Evolutionary conservation across 2,888 invertebrate genomes (phyloP).

Genomic region (Rhorus exstirpatorius): DNA sequence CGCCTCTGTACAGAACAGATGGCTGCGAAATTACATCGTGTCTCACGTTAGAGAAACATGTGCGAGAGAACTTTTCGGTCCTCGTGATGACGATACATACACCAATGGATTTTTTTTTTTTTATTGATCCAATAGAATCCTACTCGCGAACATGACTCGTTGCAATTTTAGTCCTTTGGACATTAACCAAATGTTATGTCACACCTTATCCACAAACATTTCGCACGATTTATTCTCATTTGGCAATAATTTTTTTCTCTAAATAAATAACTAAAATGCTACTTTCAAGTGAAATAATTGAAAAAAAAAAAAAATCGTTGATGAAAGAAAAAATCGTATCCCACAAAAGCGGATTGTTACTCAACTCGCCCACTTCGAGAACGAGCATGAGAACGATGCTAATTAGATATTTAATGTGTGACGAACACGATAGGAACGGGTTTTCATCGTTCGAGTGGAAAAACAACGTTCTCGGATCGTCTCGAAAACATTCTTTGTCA

Average conservation of each 20-base stretch:
- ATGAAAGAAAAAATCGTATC: background rate
- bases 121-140: constrained; percentile 28
- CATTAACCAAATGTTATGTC: no score
- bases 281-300: no score
- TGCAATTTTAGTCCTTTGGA: background rate
- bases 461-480: background rate
- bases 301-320: no score
- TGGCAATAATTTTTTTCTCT: no score
- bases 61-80: constrained; percentile 1
- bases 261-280: no score
- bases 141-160: background rate
- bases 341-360: background rate
- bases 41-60: constrained; percentile 11
- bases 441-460: constrained; percentile 9
- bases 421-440: constrained; percentile 5
- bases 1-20: no score
- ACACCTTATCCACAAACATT: no score
- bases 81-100: background rate
- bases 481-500: background rate
- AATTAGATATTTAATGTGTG: constrained; percentile 1
- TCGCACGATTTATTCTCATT: no score
- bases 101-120: background rate
- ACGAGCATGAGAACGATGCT: background rate
- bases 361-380: background rate
- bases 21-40: constrained; percentile 1